Conservation (phyloP, 2,888 invertebrate species). For the Muscina levida region DNA sequence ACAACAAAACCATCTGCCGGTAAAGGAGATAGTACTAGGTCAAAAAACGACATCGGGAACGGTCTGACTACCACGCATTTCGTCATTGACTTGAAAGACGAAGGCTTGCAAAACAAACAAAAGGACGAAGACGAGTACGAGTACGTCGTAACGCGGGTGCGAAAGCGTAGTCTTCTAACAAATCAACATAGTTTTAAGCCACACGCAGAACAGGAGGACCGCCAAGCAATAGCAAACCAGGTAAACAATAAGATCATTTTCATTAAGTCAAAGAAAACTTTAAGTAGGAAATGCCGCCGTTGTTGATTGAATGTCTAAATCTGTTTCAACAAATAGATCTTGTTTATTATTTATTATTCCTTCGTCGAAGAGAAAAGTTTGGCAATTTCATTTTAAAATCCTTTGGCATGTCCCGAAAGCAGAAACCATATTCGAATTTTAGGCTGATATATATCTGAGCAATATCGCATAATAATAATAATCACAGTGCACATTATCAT, state of each 20-base stretch:
- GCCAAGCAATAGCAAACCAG: constrained; percentile 29
- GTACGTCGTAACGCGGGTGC: constrained; percentile 64
- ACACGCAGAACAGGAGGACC: not conserved
- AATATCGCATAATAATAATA: too few species aligned
- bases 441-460: too few species aligned
- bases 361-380: too few species aligned
- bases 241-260: constrained; percentile 40
- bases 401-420: too few species aligned
- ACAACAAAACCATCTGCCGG: constrained; percentile 8
- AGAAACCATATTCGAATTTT: too few species aligned
- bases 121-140: constrained; percentile 64
- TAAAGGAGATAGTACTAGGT: constrained; percentile 41
- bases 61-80: constrained; percentile 55
- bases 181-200: not conserved
- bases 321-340: too few species aligned
- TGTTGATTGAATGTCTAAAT: too few species aligned
- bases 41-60: constrained; percentile 53
- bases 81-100: constrained; percentile 55
- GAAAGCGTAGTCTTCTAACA: constrained; percentile 12
- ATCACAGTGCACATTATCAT: too few species aligned
- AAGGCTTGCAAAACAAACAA: constrained; percentile 13
- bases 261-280: too few species aligned
- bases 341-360: too few species aligned
- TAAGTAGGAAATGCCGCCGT: too few species aligned
- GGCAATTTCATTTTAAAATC: too few species aligned